phyloP scores from a whole-genome alignment of 1,140 invertebrate species.

The Psix sp. region DNA sequence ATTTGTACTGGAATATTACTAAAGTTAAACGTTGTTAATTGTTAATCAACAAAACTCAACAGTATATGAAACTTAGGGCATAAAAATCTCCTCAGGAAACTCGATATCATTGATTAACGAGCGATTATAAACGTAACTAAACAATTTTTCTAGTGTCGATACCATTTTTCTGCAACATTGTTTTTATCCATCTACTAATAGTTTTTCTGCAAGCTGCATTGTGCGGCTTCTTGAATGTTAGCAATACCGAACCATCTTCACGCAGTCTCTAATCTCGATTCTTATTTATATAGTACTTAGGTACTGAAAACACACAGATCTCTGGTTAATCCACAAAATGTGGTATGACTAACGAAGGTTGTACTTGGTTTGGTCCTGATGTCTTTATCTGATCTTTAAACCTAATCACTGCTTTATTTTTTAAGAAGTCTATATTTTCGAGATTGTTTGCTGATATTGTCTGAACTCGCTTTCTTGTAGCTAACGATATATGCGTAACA shows the following conservation, averaged over 20 bases:
- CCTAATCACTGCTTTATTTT: background rate
- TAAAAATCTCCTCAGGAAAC: too few relatives aligned
- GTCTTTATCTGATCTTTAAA: slow-evolving; percentile 10
- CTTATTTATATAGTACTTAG: background rate
- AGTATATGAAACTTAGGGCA: too few relatives aligned
- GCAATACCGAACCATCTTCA: background rate
- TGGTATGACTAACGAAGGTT: background rate
- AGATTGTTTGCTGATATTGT: background rate
- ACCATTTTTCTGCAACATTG: too few relatives aligned
- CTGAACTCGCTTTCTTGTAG: too few relatives aligned
- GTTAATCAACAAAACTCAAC: too few relatives aligned
- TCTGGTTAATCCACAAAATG: background rate
- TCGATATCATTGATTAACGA: too few relatives aligned
- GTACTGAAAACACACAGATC: background rate
- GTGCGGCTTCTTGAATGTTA: slow-evolving; percentile 4
- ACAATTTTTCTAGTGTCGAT: too few relatives aligned
- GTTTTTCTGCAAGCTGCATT: background rate
- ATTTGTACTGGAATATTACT: too few relatives aligned
- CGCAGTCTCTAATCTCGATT: background rate
- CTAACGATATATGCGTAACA: too few relatives aligned
- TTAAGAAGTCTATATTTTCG: background rate
- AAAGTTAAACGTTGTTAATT: too few relatives aligned
- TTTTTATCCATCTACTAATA: slow-evolving; percentile 5
- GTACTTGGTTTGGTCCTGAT: background rate
- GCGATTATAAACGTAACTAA: too few relatives aligned